Base-by-base conservation (phyloP, 2,113 vertebrate species). In the Notothenia rossii region DNA sequence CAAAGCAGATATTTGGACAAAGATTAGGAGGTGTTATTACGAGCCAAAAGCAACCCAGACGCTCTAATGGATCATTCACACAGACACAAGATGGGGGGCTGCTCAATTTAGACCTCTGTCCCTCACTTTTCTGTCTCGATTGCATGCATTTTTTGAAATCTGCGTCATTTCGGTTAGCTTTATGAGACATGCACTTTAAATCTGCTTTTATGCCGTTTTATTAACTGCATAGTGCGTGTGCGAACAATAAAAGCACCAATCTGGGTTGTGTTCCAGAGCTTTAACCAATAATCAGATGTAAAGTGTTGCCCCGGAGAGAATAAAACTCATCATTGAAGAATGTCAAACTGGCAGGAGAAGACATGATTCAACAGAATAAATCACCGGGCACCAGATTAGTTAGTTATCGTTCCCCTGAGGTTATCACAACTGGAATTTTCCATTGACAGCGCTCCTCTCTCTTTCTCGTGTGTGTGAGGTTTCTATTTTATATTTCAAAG, bases 1-100 rank as follows among this genome's bases (percentile, higher is more conserved):
- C 93, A 83, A 91, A 94, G 92, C 91, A 94, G 94, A 94, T 95
- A 94, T 95, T 95, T 95, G 93, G 93, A 93, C 92, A 94, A 91
- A 92, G 94, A 95, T 95, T 95, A 95, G 86, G 88, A 80, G 89
- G 68, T 82, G 89, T 92, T 93, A 83, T 89, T 89, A 93, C 67
- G 85, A 93, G 94, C 92, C 88, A 92, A 93, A 87, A 93, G 92
- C 87, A 93, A 92, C 92, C 48, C 83, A 92, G 94, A 92, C 88
- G 12, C 86, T 92, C 90, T 87, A 90, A 89, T 85, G 89, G 92
- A 86, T 93, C 88, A 91, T 92, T 92, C 90, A 91, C 90, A 90
- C 90, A 82, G 72, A 59, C 83, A 51, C 22, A 53, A 86, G 72
- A 81, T 88, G 70, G 62, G 76, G 46, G 40, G 49, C 51, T 10